Conservation (phyloP, 2,888 invertebrate genomes). For the Bimastos eiseni region DNA sequence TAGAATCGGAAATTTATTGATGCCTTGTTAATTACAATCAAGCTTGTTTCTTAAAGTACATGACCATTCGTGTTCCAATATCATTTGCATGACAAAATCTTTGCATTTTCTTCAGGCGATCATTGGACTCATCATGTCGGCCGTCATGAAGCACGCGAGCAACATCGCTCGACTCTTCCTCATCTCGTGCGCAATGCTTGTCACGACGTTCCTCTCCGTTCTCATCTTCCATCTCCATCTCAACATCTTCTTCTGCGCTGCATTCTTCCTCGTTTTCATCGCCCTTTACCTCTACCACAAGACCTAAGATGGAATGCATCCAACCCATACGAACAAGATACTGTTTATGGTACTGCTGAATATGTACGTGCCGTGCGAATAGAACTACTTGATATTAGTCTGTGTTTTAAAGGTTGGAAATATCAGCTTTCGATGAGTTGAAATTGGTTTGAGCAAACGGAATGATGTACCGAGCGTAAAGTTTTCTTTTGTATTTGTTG, state of each 20-base stretch:
- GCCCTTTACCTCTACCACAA: conserved; percentile 54
- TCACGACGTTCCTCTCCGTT: conserved; percentile 56
- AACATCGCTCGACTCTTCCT: conserved; percentile 61
- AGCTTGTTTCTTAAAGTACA: not conserved
- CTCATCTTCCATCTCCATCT: conserved; percentile 53
- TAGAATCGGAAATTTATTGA: too few species aligned
- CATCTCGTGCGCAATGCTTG: conserved; percentile 58
- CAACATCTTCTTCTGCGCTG: conserved; percentile 52
- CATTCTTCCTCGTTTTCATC: conserved; percentile 50
- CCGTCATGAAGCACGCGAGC: conserved; percentile 60
- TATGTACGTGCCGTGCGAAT: not conserved
- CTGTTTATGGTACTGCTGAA: too few species aligned
- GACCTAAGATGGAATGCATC: conserved; percentile 24
- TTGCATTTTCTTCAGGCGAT: conserved; percentile 47
- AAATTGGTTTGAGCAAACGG: not conserved
- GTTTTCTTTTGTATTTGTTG: not conserved
- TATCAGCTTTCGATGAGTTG: not conserved
- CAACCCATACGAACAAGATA: not conserved
- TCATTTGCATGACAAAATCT: not conserved
- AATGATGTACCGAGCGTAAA: not conserved
- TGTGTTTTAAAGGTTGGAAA: not conserved
- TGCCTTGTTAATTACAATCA: too few species aligned
- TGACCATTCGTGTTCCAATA: not conserved
- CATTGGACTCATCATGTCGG: conserved; percentile 60
- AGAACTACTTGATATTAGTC: not conserved